A percentile compares a stretch with the other conserved stretches of the same genome.
These are phyloP conservation scores for Trissoscelio sp. DNA, from an alignment of 2,888 invertebrate genomes.

Conservation along the genomic window DNA sequence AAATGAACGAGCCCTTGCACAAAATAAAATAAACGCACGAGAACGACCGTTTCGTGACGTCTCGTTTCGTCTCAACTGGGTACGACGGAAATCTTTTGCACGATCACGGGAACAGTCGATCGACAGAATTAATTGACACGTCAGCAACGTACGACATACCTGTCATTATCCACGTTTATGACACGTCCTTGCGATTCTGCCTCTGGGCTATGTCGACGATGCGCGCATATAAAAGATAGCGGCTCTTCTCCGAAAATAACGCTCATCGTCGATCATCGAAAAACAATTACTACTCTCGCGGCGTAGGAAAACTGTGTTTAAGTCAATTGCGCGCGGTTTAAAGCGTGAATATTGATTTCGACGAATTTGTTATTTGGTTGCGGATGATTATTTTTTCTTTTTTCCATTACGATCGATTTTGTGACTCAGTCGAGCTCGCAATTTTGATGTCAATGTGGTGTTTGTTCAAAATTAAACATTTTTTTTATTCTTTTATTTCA, in stretches of 20 bases:
- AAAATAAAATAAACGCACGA: slow-evolving; percentile 36
- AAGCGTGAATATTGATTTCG: slow-evolving; percentile 44
- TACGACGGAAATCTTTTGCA: slow-evolving; percentile 55
- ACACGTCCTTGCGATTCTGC: slow-evolving; percentile 68
- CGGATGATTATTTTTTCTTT: slow-evolving; percentile 8
- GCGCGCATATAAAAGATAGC: slow-evolving; percentile 55
- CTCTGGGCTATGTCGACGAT: slow-evolving; percentile 51
- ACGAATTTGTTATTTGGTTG: slow-evolving; percentile 12
- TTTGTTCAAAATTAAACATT: slow-evolving; percentile 17
- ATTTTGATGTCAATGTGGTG: slow-evolving; percentile 41
- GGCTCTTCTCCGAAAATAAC: slow-evolving; percentile 65
- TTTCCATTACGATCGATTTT: neutral
- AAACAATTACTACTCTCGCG: slow-evolving; percentile 53
- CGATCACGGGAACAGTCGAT: slow-evolving; percentile 59
- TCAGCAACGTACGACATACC: slow-evolving; percentile 71
- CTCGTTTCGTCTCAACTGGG: slow-evolving; percentile 35
- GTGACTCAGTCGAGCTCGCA: slow-evolving; percentile 27
- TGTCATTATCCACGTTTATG: slow-evolving; percentile 72
- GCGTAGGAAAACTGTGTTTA: slow-evolving; percentile 26
- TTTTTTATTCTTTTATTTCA: slow-evolving; percentile 32
- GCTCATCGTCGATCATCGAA: slow-evolving; percentile 47
- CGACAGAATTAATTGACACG: slow-evolving; percentile 72
- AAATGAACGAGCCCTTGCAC: slow-evolving; percentile 33
- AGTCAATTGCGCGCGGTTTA: slow-evolving; percentile 20
- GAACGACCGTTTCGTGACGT: slow-evolving; percentile 54